Base-by-base conservation (phyloP, 2,797 vertebrate genomes). In the Distichodus sexfasciatus region DNA sequence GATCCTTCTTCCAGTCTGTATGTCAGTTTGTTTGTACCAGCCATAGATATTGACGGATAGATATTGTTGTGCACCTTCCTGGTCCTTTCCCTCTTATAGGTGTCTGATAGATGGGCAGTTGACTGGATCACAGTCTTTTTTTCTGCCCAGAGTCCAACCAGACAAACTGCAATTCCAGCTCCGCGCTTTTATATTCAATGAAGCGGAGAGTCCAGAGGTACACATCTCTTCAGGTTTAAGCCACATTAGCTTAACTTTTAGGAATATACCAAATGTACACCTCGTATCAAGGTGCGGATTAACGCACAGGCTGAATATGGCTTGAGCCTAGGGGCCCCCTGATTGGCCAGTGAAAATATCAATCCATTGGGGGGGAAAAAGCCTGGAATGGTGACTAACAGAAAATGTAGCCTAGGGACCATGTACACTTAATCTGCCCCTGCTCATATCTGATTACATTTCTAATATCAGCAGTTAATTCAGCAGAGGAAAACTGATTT, bases 121-220 rank as follows among this genome's bases (percentile, higher is more conserved):
- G 59, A 69, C 63, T 0, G 40, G 69, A 28, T 81, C 81, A 33
- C 40, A 6, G 3, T 76, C 81, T 3, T 51, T 6, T 2, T 83
- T 83, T 66, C 57, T 81, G 44, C 61, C 69, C 41, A 66, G 81
- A 65, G 40, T 19, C 17, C 63, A 57, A 21, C 51, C 70, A n/a
- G 33, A 66, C 44, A 78, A 72, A 64, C 79, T 83, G 0, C 61
- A 50, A 3, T 38, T 83, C n/a, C 66, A 73, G 57, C 64, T 83
- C 15, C 69, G 77, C 15, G 44, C 77, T 3, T 81, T 79, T 53
- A 54, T 67, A n/a, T 83, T 83, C 33, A 23, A 69, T 4, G 51
- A 73, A 33, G 40, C 43, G 4, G 7, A 70, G 35, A 48, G 23
- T 19, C 3, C 28, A 15, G 35, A 69, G 55, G 48, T 51, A 50